These are phyloP conservation scores for Mallotus villosus DNA, from an alignment of 2,797 vertebrate genomes.

Conservation along the genomic window DNA sequence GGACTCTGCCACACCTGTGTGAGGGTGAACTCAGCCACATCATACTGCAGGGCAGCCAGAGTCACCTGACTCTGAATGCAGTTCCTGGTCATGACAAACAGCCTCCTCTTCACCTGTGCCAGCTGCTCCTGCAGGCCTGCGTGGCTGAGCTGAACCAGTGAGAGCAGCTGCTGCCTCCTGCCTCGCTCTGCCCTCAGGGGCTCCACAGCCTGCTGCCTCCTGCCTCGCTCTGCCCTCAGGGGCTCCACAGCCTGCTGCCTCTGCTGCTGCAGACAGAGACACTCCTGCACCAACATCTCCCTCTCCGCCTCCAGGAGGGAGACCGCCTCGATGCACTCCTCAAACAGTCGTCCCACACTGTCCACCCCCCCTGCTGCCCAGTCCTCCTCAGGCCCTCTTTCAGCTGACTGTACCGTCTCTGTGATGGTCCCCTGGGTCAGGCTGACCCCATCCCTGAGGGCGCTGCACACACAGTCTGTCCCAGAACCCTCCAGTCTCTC, in stretches of 20 bases:
- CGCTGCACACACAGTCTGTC: neutral
- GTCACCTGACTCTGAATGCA: slow-evolving; percentile 87
- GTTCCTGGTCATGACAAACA: slow-evolving; percentile 83
- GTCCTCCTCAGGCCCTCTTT: slow-evolving; percentile 27
- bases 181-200: slow-evolving; percentile 77
- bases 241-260: slow-evolving; percentile 64
- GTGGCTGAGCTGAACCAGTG: slow-evolving; percentile 79
- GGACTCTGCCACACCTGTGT: slow-evolving; percentile 53
- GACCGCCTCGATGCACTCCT: slow-evolving; percentile 81
- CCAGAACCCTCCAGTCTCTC: neutral
- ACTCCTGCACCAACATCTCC: slow-evolving; percentile 79
- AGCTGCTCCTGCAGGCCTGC: slow-evolving; percentile 79
- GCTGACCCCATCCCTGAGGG: too few relatives aligned
- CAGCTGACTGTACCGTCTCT: neutral
- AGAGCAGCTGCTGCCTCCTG: slow-evolving; percentile 71
- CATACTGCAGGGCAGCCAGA: slow-evolving; percentile 77
- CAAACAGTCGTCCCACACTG: slow-evolving; percentile 76
- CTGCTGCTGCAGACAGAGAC: slow-evolving; percentile 79
- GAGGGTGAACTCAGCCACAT: slow-evolving; percentile 79
- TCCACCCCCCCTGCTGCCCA: slow-evolving; percentile 48
- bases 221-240: slow-evolving; percentile 76
- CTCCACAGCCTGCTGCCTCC: slow-evolving; percentile 74
- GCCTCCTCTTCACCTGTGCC: slow-evolving; percentile 80
- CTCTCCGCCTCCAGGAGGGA: slow-evolving; percentile 77
- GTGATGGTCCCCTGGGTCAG: neutral